Evolutionary conservation across 1,140 invertebrate genomes (phyloP).

Genomic region (Littorina saxatilis): DNA sequence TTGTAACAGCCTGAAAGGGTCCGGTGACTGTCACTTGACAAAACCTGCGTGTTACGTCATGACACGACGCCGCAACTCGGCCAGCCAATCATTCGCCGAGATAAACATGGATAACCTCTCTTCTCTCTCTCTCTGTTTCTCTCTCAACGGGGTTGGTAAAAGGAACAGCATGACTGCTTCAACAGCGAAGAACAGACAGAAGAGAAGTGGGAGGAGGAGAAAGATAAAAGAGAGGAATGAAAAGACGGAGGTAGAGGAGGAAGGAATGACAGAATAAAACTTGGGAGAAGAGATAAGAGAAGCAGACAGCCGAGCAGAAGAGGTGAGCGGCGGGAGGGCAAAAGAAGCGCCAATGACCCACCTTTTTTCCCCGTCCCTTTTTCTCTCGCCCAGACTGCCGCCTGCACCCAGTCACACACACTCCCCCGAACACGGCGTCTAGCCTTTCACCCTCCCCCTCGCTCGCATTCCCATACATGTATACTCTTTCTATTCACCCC

Average conservation of each 20-base stretch:
- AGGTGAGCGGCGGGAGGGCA: background rate
- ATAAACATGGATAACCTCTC: no score
- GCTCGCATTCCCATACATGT: background rate
- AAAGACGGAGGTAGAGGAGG: background rate
- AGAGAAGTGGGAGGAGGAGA: background rate
- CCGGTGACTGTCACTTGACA: no score
- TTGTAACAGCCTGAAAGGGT: no score
- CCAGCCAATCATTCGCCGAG: no score
- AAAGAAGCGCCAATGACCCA: conserved; percentile 23
- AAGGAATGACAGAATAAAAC: no score
- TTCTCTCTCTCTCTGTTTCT: no score
- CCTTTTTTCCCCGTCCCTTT: no score
- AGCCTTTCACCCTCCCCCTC: background rate
- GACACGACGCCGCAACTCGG: no score
- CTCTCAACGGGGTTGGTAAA: background rate
- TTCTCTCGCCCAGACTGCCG: conserved; percentile 14
- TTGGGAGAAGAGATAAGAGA: no score
- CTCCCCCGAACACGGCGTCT: background rate
- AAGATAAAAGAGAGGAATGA: background rate
- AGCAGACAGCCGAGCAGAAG: background rate
- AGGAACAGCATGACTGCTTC: background rate
- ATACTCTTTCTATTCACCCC: no score
- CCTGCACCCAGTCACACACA: conserved; percentile 33
- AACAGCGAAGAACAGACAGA: background rate
- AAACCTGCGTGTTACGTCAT: no score